These are phyloP conservation scores for Dynastes tityus DNA, from an alignment of 2,888 invertebrate genomes.

Conservation along the genomic window DNA sequence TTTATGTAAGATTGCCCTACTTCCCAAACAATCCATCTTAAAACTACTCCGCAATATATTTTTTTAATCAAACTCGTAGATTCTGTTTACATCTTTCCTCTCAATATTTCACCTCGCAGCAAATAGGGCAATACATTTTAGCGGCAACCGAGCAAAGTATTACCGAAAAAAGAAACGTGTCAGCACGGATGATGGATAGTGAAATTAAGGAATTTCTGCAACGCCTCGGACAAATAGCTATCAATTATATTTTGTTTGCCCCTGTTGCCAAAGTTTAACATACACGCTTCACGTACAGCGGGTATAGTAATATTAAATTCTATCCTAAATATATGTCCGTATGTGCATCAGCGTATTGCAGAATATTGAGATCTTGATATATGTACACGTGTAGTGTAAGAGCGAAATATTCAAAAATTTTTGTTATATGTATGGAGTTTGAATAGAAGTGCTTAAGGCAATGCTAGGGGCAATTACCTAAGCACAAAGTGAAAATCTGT, in stretches of 20 bases:
- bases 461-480: too few species aligned
- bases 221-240: conserved; percentile 39
- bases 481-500: too few species aligned
- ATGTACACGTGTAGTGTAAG: too few species aligned
- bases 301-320: not conserved
- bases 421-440: too few species aligned
- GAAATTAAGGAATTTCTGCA: conserved; percentile 41
- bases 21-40: not conserved
- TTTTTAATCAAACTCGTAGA: conserved; percentile 13
- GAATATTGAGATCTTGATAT: too few species aligned
- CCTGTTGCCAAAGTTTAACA: conserved; percentile 27
- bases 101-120: conserved; percentile 34
- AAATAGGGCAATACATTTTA: conserved; percentile 43
- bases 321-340: not conserved
- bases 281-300: not conserved
- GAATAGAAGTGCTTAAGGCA: too few species aligned
- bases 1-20: not conserved
- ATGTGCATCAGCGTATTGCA: too few species aligned
- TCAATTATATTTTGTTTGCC: conserved; percentile 42
- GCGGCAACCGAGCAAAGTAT: conserved; percentile 20
- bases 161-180: conserved; percentile 39
- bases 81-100: conserved; percentile 18
- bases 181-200: conserved; percentile 39
- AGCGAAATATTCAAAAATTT: too few species aligned
- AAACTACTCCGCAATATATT: not conserved